Evolutionary conservation across 2,888 invertebrate species (phyloP).

Genomic region (Cerastis rubricosa): DNA sequence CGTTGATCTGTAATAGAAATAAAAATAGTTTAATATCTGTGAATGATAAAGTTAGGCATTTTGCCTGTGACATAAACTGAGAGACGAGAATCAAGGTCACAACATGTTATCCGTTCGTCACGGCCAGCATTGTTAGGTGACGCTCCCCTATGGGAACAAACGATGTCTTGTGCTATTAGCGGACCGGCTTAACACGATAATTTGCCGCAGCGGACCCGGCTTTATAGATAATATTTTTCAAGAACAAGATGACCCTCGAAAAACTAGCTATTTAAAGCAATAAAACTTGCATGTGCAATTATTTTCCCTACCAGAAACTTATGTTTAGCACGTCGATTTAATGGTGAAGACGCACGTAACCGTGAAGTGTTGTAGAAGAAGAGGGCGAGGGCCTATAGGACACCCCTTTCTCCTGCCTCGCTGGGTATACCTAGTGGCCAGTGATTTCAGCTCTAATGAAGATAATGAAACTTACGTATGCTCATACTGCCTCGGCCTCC

Average conservation of each 20-base stretch:
- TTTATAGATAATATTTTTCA: background rate
- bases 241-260: background rate
- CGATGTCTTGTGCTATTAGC: background rate
- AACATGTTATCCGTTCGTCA: background rate
- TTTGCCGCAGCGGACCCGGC: background rate
- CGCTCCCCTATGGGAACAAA: no score
- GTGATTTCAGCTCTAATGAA: background rate
- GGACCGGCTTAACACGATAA: background rate
- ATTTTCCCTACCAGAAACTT: background rate
- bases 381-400: background rate
- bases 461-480: conserved; percentile 21
- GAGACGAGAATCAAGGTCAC: background rate
- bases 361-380: background rate
- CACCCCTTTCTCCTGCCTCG: background rate
- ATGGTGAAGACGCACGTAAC: no score
- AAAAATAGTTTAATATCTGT: background rate
- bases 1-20: conserved; percentile 44
- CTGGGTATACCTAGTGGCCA: background rate
- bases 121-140: background rate
- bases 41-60: background rate
- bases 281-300: background rate
- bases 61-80: background rate
- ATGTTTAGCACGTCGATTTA: background rate
- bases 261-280: background rate
- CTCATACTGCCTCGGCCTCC: conserved; percentile 17